Evolutionary conservation across 1,140 invertebrate species (phyloP), one percentile per base, ranked within the genome.

Genomic region (Drosophila simulans): DNA sequence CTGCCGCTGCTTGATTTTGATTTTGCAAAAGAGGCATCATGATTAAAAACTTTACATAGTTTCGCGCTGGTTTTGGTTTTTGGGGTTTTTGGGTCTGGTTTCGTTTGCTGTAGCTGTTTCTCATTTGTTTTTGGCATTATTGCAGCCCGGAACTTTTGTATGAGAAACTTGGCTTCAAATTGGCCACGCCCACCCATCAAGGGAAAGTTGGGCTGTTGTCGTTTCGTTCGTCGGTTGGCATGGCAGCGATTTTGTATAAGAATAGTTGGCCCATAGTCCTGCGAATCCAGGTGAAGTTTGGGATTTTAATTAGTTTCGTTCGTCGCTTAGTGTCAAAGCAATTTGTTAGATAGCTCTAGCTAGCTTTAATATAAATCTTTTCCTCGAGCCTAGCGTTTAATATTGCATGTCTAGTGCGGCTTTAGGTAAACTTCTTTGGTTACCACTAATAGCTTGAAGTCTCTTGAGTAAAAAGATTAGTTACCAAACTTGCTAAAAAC

Each of bases 281-380:
- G 22, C 48, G 31, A 34, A 34, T 39, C 22, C 72, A 76, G 72
- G 72, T 76, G 58, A 76, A 76, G 71, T 76, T 76, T 66, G 35
- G 53, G 72, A 48, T 76, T 76, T 76, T 76, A 76, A 76, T 76
- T 76, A 76, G 72, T 76, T 75, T 76, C 52, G 53, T 62, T 66
- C 70, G 57, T 73, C 65, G 68, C 62, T 75, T 65, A 75, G 72
- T 58, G 72, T 40, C 45, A 76, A 65, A 57, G 53, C 60, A 76
- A 76, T 76, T 76, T 76, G 72, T 76, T 76, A 58, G 72, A 58
- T 53, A 48, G 34, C 42, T 49, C 53, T 51, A 22, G 40, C 46
- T 74, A 39, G 17, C 45, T 56, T 73, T 64, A 75, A 74, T 75
- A 57, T 55, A 53, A 63, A 63, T 51, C 39, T 45, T 35, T 27